These are phyloP conservation scores for Drosophila nigrodunni DNA, from an alignment of 1,140 invertebrate genomes.

Conservation along the genomic window DNA sequence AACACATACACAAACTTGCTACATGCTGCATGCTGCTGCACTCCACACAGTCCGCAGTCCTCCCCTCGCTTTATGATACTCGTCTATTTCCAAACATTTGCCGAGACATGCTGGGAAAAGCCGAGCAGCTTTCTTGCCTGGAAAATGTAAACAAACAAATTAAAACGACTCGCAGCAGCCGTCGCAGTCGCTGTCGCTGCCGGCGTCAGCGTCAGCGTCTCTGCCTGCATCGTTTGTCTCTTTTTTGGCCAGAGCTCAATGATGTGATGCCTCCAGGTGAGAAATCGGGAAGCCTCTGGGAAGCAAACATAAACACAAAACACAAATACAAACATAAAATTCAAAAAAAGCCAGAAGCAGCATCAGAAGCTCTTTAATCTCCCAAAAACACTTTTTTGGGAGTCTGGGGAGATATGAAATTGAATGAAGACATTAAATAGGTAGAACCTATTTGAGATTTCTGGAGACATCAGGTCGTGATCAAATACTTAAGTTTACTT, in stretches of 20 bases:
- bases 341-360: slow-evolving; percentile 24
- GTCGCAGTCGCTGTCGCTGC: slow-evolving; percentile 15
- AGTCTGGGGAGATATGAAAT: slow-evolving; percentile 38
- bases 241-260: slow-evolving; percentile 31
- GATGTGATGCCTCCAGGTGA: slow-evolving; percentile 60
- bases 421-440: slow-evolving; percentile 42
- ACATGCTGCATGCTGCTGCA: background rate
- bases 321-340: slow-evolving; percentile 7
- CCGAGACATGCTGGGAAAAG: slow-evolving; percentile 65
- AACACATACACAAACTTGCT: slow-evolving; percentile 17
- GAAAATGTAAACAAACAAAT: slow-evolving; percentile 81
- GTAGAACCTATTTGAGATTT: slow-evolving; percentile 15
- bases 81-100: slow-evolving; percentile 73
- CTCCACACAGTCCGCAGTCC: background rate
- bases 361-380: slow-evolving; percentile 75
- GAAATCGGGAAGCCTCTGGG: slow-evolving; percentile 68
- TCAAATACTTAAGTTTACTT: slow-evolving; percentile 51
- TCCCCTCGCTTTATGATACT: slow-evolving; percentile 4
- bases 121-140: slow-evolving; percentile 39
- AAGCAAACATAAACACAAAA: slow-evolving; percentile 71
- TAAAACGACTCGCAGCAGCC: slow-evolving; percentile 74
- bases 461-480: slow-evolving; percentile 61
- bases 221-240: slow-evolving; percentile 3
- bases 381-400: slow-evolving; percentile 32
- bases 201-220: slow-evolving; percentile 12